Evolutionary conservation across 2,113 vertebrate species (phyloP).

Genomic region (Pseudorasbora parva): DNA sequence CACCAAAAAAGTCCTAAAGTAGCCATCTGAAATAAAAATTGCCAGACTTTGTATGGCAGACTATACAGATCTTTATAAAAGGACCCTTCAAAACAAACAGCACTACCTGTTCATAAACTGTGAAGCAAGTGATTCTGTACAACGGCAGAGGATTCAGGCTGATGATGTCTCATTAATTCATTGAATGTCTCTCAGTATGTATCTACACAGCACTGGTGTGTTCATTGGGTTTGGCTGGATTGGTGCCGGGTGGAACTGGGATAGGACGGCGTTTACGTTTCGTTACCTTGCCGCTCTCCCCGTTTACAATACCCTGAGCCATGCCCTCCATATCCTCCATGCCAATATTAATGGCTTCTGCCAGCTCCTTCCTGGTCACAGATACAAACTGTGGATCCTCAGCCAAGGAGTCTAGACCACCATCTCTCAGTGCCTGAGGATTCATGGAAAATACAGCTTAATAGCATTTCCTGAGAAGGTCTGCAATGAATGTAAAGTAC

Average conservation of each 20-base stretch:
- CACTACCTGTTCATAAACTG: constrained; percentile 1
- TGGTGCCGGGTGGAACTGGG: constrained; percentile 58
- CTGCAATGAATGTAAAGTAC: background rate
- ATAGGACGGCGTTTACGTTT: constrained; percentile 70
- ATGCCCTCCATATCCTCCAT: constrained; percentile 75
- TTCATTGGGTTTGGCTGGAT: constrained; percentile 10
- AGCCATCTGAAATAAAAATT: background rate
- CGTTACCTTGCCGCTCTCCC: constrained; percentile 59
- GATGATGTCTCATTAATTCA: background rate
- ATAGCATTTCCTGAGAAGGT: background rate
- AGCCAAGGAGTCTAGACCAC: constrained; percentile 77
- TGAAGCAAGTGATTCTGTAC: background rate
- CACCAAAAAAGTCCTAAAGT: constrained; percentile 5
- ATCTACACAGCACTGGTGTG: constrained; percentile 41
- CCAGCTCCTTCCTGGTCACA: constrained; percentile 78
- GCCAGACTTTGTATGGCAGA: background rate
- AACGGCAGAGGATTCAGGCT: constrained; percentile 11
- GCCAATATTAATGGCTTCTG: constrained; percentile 77
- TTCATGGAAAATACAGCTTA: background rate
- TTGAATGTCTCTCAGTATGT: constrained; percentile 17
- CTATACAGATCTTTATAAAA: background rate
- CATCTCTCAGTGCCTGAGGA: constrained; percentile 78
- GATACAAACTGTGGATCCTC: constrained; percentile 75
- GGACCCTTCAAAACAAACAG: background rate
- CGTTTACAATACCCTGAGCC: constrained; percentile 74